These are phyloP conservation scores for Agrotis ipsilon DNA, from an alignment of 2,888 invertebrate species.

Conservation along the genomic window DNA sequence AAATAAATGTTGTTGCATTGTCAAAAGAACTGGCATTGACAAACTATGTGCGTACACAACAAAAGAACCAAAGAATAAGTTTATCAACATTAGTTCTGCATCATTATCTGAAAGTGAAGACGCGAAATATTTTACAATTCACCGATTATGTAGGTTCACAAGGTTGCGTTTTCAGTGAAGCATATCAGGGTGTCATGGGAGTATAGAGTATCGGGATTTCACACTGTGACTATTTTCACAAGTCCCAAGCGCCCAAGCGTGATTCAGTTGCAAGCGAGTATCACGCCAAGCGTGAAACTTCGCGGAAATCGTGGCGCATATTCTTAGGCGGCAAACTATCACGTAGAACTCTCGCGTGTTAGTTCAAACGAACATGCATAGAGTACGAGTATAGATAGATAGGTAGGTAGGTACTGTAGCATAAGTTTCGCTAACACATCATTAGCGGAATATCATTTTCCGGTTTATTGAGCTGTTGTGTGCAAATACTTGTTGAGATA, in stretches of 20 bases:
- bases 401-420: not conserved
- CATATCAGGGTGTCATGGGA: not conserved
- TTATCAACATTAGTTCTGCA: not conserved
- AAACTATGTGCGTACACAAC: too few relatives aligned
- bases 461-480: not conserved
- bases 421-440: not conserved
- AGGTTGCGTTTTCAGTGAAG: not conserved
- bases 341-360: not conserved
- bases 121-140: not conserved
- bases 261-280: conserved; percentile 26
- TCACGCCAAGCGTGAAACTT: conserved; percentile 24
- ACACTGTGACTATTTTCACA: conserved; percentile 1
- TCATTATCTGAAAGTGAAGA: not conserved
- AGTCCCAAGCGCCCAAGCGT: conserved; percentile 7
- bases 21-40: too few relatives aligned
- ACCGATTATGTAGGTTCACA: not conserved
- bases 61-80: too few relatives aligned
- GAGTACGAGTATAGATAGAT: not conserved
- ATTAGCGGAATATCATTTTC: not conserved
- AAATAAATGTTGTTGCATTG: too few relatives aligned
- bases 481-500: not conserved
- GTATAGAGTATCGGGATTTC: not conserved
- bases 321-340: not conserved
- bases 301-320: conserved; percentile 10
- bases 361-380: not conserved